Evolutionary conservation across 2,113 vertebrate genomes (phyloP).

Genomic region (Plotosus lineatus): DNA sequence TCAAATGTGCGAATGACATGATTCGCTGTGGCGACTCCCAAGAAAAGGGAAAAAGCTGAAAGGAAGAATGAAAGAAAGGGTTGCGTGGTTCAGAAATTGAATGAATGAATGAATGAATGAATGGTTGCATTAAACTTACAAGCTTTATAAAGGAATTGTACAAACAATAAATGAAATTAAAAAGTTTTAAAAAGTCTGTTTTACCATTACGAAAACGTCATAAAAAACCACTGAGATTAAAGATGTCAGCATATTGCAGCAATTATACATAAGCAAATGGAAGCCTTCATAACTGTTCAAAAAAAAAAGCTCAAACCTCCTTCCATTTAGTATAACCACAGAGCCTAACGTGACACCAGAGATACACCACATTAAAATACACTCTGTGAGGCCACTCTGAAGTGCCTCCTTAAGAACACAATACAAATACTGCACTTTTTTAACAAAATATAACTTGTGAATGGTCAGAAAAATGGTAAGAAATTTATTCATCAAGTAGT

Average conservation of each 20-base stretch:
- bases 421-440: conserved; percentile 9
- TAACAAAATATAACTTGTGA: not conserved
- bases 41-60: too few relatives aligned
- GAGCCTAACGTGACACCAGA: not conserved
- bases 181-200: too few relatives aligned
- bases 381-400: not conserved
- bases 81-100: too few relatives aligned
- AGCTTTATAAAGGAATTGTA: not conserved
- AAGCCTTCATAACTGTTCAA: not conserved
- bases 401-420: not conserved
- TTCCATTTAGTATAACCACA: not conserved
- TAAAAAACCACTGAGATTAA: not conserved
- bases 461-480: not conserved
- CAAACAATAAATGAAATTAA: not conserved
- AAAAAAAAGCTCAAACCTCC: not conserved
- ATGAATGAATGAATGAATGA: too few relatives aligned
- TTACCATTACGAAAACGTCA: not conserved
- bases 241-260: not conserved
- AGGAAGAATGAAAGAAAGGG: too few relatives aligned
- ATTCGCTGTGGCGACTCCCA: too few relatives aligned
- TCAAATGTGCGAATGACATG: too few relatives aligned
- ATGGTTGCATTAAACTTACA: not conserved
- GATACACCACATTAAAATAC: not conserved
- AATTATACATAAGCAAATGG: not conserved
- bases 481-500: conserved; percentile 25